phyloP scores from a whole-genome alignment of 2,113 vertebrate genomes.

The Coturnix japonica region DNA sequence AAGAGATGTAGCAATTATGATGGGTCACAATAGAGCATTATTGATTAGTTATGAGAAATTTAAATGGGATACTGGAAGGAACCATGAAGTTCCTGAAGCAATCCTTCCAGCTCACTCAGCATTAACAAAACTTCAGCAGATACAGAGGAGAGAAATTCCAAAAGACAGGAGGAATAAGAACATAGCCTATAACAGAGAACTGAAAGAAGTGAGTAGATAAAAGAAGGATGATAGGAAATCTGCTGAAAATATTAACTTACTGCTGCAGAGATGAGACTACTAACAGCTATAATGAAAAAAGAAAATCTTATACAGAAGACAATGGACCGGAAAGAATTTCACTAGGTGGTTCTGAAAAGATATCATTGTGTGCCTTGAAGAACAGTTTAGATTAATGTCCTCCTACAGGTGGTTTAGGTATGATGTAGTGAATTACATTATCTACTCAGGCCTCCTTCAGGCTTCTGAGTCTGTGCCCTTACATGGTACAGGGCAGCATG shows the following conservation, averaged over 20 bases:
- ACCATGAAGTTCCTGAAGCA: not conserved
- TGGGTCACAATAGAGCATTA: not conserved
- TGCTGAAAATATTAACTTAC: not conserved
- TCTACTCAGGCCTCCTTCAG: not conserved
- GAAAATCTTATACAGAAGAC: not conserved
- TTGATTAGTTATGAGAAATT: not conserved
- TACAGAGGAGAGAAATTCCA: not conserved
- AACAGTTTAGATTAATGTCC: not conserved
- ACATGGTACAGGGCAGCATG: rapidly evolving
- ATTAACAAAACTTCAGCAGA: not conserved
- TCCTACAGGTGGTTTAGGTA: not conserved
- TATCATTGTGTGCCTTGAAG: not conserved
- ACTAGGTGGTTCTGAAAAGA: not conserved
- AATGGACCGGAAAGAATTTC: not conserved
- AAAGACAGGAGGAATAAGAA: not conserved
- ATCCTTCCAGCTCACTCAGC: not conserved
- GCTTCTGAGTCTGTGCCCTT: not conserved
- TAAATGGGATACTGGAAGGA: not conserved
- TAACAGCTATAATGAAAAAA: not conserved
- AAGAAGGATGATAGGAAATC: not conserved
- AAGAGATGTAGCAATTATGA: not conserved
- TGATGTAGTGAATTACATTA: not conserved
- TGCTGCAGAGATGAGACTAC: not conserved
- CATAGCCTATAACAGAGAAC: not conserved
- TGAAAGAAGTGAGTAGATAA: not conserved